phyloP scores from a whole-genome alignment of 1,140 invertebrate species.

The Drosophila kohkoa region DNA sequence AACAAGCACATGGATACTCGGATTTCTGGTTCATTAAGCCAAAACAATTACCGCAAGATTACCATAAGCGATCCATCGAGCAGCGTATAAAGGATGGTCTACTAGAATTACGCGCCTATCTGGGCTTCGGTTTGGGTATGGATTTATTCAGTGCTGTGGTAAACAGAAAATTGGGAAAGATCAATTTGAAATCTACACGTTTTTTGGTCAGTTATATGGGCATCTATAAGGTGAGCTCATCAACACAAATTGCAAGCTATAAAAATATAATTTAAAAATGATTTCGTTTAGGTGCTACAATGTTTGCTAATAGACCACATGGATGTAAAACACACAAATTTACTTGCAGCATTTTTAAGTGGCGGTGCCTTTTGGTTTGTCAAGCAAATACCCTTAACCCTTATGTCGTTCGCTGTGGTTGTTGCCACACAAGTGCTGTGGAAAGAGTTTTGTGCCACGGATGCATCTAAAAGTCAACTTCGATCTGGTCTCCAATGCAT shows the following conservation, averaged over 20 bases:
- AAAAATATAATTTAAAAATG: too few relatives aligned
- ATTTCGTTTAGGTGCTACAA: constrained; percentile 37
- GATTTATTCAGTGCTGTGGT: constrained; percentile 40
- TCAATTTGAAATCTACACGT: constrained; percentile 42
- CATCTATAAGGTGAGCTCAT: constrained; percentile 41
- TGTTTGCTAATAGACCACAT: constrained; percentile 18
- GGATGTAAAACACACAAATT: constrained; percentile 8
- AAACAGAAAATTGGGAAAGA: background rate
- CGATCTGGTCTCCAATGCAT: constrained; percentile 27
- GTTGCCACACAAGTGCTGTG: constrained; percentile 58
- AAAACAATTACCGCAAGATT: constrained; percentile 18
- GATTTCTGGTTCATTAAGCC: constrained; percentile 69
- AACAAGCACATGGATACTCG: constrained; percentile 33
- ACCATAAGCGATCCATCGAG: constrained; percentile 5
- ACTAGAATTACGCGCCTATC: constrained; percentile 38
- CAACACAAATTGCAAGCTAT: too few relatives aligned
- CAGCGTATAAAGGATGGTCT: constrained; percentile 17
- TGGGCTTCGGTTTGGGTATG: constrained; percentile 50
- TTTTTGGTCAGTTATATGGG: constrained; percentile 53
- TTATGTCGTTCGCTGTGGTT: constrained; percentile 52
- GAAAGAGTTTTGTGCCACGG: constrained; percentile 32
- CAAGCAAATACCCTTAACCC: constrained; percentile 35
- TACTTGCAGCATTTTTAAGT: constrained; percentile 54
- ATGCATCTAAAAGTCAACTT: background rate
- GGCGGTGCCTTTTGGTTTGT: constrained; percentile 38